A percentile compares a stretch with the other conserved stretches of the same genome.
phyloP scores from a whole-genome alignment of 1,140 invertebrate species.

The Drosophila nikananu region DNA sequence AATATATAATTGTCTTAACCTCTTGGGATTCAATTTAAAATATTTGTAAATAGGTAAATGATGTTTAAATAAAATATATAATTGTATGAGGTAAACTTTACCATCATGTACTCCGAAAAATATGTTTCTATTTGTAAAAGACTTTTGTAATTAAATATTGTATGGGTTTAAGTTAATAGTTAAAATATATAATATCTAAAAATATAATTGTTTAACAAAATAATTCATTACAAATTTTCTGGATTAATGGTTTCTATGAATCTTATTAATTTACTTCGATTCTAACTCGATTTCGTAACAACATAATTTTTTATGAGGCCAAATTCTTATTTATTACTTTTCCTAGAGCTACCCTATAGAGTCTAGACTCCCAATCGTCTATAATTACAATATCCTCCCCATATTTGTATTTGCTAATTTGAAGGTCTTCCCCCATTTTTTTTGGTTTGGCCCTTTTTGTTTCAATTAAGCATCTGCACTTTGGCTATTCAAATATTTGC shows the following conservation, averaged over 20 bases:
- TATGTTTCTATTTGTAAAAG: no score
- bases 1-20: background rate
- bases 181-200: no score
- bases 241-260: no score
- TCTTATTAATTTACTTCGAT: no score
- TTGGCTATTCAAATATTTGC: constrained; percentile 64
- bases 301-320: no score
- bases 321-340: background rate
- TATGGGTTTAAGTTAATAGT: no score
- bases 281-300: no score
- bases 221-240: no score
- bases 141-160: background rate
- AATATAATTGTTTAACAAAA: no score
- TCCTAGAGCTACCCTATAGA: background rate
- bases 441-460: constrained; percentile 9
- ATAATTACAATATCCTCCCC: background rate
- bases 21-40: background rate
- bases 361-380: background rate
- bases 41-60: background rate
- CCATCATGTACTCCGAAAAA: no score
- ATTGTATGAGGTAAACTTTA: no score
- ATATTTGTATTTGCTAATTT: constrained; percentile 30
- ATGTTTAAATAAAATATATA: background rate
- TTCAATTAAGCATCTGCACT: constrained; percentile 64
- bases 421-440: background rate